These are phyloP conservation scores for Epistrophe grossulariae DNA, from an alignment of 2,888 invertebrate species.

Conservation along the genomic window DNA sequence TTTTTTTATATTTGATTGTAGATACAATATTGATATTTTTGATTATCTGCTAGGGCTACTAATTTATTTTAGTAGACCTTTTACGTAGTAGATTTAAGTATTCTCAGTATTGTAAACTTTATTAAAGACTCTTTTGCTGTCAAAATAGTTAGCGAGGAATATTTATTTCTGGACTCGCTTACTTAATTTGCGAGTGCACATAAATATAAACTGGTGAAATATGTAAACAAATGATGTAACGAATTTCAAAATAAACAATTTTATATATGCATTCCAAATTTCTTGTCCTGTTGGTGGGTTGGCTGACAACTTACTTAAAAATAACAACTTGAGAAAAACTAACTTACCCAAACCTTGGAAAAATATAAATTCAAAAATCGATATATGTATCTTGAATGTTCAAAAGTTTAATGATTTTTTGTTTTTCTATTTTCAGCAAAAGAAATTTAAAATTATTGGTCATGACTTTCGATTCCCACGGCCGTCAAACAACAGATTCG, in stretches of 20 bases:
- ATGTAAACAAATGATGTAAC: not conserved
- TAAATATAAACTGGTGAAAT: not conserved
- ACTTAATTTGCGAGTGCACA: not conserved
- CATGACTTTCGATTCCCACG: slow-evolving; percentile 83
- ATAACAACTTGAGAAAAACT: not conserved
- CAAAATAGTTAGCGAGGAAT: not conserved
- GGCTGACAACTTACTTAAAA: not conserved
- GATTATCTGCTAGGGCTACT: not conserved
- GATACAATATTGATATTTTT: slow-evolving; percentile 1
- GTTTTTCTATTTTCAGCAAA: slow-evolving; percentile 13
- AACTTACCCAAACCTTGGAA: not conserved
- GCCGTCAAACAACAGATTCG: slow-evolving; percentile 79
- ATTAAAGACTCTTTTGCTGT: not conserved
- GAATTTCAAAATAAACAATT: not conserved
- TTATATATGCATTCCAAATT: not conserved
- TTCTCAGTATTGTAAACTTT: not conserved
- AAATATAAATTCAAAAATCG: not conserved
- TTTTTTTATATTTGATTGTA: not conserved
- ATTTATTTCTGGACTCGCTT: not conserved
- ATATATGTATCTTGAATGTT: not conserved
- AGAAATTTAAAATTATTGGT: slow-evolving; percentile 15
- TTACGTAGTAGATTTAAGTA: not conserved
- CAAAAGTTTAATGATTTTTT: not conserved
- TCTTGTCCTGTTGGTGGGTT: not conserved
- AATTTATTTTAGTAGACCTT: not conserved